A percentile compares a stretch with the other conserved stretches of the same genome.
These are phyloP conservation scores for Simalia tracyae DNA, from an alignment of 2,797 vertebrate species.

Conservation along the genomic window DNA sequence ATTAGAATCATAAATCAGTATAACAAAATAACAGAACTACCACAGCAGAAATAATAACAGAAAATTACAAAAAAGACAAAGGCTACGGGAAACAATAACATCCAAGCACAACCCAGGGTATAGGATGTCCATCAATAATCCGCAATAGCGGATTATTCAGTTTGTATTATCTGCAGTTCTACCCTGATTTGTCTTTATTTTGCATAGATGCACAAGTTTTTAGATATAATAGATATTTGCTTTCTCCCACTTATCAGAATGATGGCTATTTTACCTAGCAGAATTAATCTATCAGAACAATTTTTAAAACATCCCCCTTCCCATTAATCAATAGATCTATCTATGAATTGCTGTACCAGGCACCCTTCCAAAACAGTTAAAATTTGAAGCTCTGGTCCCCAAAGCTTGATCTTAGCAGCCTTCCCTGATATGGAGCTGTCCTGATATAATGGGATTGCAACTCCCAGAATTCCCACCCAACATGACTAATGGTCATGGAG, in stretches of 20 bases:
- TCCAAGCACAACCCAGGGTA: not conserved
- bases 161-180: not conserved
- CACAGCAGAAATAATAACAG: too few relatives aligned
- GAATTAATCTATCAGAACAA: not conserved
- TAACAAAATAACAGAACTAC: not conserved
- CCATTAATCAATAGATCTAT: not conserved
- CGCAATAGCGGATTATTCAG: not conserved
- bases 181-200: not conserved
- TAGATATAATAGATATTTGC: not conserved
- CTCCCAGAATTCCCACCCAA: not conserved
- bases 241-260: not conserved
- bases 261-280: not conserved
- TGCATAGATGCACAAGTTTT: not conserved
- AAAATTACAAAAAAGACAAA: not conserved
- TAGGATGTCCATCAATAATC: not conserved
- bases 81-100: not conserved
- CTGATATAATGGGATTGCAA: not conserved
- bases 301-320: not conserved
- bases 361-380: not conserved
- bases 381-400: conserved; percentile 38
- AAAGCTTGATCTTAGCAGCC: not conserved
- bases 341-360: not conserved
- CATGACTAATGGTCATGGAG: not conserved
- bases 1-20: not conserved
- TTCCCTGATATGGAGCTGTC: not conserved